Evolutionary conservation across 2,888 invertebrate genomes (phyloP).

Genomic region (Tenodera sinensis): DNA sequence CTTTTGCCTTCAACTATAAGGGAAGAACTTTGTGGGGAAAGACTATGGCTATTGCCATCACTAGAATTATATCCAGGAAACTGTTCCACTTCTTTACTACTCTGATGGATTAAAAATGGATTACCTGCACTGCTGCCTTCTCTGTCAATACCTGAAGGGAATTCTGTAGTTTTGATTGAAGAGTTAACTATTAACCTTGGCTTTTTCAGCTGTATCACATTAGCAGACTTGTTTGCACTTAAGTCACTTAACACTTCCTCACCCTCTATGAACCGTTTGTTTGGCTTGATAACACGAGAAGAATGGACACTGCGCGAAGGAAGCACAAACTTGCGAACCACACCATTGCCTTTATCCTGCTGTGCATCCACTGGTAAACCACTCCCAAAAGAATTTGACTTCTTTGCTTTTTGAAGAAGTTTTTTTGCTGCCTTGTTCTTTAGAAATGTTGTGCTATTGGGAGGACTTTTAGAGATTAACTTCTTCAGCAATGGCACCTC

Average conservation of each 20-base stretch:
- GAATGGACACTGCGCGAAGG: conserved; percentile 81
- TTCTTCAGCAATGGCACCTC: background rate
- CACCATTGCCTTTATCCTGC: conserved; percentile 36
- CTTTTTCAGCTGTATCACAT: conserved; percentile 23
- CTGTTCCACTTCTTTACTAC: background rate
- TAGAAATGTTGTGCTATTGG: background rate
- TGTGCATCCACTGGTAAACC: conserved; percentile 39
- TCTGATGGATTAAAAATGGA: background rate
- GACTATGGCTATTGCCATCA: background rate
- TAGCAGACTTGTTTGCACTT: background rate
- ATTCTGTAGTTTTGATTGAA: background rate
- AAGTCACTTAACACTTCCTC: conserved; percentile 45
- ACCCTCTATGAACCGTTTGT: conserved; percentile 75
- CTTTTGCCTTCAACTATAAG: conserved; percentile 28
- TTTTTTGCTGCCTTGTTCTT: conserved; percentile 39
- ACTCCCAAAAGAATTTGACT: conserved; percentile 35
- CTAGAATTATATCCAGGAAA: background rate
- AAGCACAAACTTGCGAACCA: conserved; percentile 60
- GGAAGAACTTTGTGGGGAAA: background rate
- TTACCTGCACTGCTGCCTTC: background rate
- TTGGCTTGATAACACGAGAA: conserved; percentile 82
- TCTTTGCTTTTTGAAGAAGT: conserved; percentile 42
- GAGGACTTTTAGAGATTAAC: background rate
- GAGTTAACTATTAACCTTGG: conserved; percentile 20
- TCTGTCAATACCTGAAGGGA: background rate